phyloP scores from a whole-genome alignment of 1,140 invertebrate genomes.

The Atta colombica region DNA sequence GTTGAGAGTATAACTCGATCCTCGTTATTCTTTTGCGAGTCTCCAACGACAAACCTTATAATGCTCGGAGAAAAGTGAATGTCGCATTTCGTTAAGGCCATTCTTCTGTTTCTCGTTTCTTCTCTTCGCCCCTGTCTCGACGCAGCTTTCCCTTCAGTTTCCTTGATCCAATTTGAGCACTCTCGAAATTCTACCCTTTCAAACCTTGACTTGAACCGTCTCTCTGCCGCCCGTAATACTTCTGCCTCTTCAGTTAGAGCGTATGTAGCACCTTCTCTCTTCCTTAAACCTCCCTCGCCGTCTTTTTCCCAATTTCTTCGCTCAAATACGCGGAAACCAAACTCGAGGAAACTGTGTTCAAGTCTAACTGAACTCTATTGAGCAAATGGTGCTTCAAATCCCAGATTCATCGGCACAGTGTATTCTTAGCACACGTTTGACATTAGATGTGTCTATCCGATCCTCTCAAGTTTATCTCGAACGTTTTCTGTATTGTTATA shows the following conservation, averaged over 20 bases:
- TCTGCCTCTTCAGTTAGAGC: neutral
- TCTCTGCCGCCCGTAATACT: slow-evolving; percentile 22
- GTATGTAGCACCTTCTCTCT: neutral
- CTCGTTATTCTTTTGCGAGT: slow-evolving; percentile 25
- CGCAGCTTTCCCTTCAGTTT: slow-evolving; percentile 68
- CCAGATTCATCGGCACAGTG: slow-evolving; percentile 18
- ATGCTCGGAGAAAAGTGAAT: slow-evolving; percentile 80
- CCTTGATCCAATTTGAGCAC: slow-evolving; percentile 75
- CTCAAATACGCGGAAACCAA: slow-evolving; percentile 50
- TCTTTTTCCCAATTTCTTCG: slow-evolving; percentile 52
- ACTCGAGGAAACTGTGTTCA: slow-evolving; percentile 30
- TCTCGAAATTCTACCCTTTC: slow-evolving; percentile 71
- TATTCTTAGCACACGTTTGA: slow-evolving; percentile 8
- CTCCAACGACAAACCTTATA: slow-evolving; percentile 66
- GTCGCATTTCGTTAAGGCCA: slow-evolving; percentile 81
- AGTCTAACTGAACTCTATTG: slow-evolving; percentile 31
- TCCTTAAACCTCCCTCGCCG: neutral
- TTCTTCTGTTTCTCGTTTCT: slow-evolving; percentile 50
- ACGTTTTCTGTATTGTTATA: neutral
- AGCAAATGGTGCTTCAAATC: slow-evolving; percentile 6
- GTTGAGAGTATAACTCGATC: slow-evolving; percentile 22
- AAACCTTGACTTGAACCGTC: slow-evolving; percentile 64
- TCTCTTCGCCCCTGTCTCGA: slow-evolving; percentile 46
- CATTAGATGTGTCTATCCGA: slow-evolving; percentile 22
- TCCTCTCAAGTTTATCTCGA: slow-evolving; percentile 11